Evolutionary conservation across 2,797 vertebrate genomes (phyloP), one percentile per base, ranked within the genome.

Genomic region (Catamblyrhynchus diadema): DNA sequence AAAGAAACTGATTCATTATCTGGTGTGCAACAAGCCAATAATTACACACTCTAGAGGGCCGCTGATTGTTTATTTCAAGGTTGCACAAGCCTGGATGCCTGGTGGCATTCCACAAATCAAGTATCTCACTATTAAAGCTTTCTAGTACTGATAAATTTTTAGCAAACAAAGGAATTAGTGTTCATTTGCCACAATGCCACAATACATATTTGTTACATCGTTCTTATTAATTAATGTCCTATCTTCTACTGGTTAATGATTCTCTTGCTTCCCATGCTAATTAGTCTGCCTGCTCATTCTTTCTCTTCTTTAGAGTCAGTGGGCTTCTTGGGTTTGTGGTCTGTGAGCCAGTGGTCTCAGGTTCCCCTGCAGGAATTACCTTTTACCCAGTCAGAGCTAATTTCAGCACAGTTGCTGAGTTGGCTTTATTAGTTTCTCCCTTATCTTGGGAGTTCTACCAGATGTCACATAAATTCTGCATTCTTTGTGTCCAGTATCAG

Each of bases 311-410:
- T 51, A 23, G 33, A 39, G 25, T 23, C 30, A 9, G 39, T 33
- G 30, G 17, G 20, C 13, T 60, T 33, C 53, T 51, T 59, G 25
- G 14, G 30, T 47, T 51, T n/a, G 30, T 45, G 25, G 12, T 25
- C 33, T 20, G 23, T 57, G 33, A 39, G 17, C 25, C 0, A 0
- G 14, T 41, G 17, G 21, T 47, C 6, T 0, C 6, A 20, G 15
- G 47, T 28, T 19, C 12, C 25, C 22, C 19, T 24, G 8, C 10
- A 41, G 47, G 19, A 74, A 67, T 48, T 42, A 48, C 24, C 27
- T 74, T 88, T 81, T 20, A 61, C 41, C 47, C 35, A n/a, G 17
- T 30, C 5, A 2, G 53, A 60, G 21, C 14, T 23, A 3, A 60
- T 73, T 78, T 74, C 53, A 39, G 27, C 47, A 35, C 18, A 28